Evolutionary conservation across 30 jellyfish, hydroid and myxozoan genomes (phyloP), one percentile per base, ranked within the genome.

Genomic region (Clytia hemisphaerica): DNA sequence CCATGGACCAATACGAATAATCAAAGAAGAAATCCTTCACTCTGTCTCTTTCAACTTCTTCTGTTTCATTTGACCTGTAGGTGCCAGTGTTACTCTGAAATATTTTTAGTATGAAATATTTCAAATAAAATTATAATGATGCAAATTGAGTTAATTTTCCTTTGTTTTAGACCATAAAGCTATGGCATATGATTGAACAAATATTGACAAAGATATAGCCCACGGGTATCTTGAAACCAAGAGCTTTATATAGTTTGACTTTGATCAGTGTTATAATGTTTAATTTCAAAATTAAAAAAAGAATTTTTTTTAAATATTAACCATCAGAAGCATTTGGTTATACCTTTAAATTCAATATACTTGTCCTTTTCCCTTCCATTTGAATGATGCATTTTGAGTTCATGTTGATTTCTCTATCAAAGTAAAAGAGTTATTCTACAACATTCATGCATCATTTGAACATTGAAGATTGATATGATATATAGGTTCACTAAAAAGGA

Each of bases 11-110:
- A 65, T 88, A 88, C 31, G 94, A 88, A 37, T 38, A 80, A 75
- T 88, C 97, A 74, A 88, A 88, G 53, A 88, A 88, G 82, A 88
- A 88, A 73, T 88, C 97, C 61, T 88, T 88, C 2, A 88, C 88
- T 44, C 94, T 67, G 38, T 88, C 97, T 35, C 94, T 79, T 24
- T 94, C 97, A 64, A 71, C 85, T 25, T 78, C 87, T 42, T 78
- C 55, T 33, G 48, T 59, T n/a, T 88, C 97, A 15, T 58, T 69
- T 2, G 50, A 72, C 30, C 77, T 82, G 3, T 66, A 84, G 2
- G 95, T 84, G 64, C 68, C 68, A 28, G 90, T 60, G 58, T 79
- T 77, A 33, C 77, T 49, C 95, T 74, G 21, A 32, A n/a, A 58
- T 10, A 50, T 21, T 71, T 28, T 4, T 48, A 18, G 45, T 15